Conservation (phyloP, 64 coral and sea anemone species). For the Catalaphyllia jardinei region DNA sequence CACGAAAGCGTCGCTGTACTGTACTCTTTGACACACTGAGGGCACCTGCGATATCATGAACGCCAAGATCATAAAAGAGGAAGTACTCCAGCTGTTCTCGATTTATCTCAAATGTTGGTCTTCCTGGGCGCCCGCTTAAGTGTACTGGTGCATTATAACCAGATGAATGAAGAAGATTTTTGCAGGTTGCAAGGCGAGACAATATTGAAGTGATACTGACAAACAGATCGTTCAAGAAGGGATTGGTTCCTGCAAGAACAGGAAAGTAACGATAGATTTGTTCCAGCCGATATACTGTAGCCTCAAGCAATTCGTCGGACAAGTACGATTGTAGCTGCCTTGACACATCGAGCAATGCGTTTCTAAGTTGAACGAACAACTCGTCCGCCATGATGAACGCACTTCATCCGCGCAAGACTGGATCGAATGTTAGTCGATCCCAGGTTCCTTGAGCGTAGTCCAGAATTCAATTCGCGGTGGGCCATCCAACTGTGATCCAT, state of each 20-base stretch:
- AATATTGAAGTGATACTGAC: neutral
- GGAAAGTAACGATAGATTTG: conserved; percentile 64
- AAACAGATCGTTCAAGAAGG: conserved; percentile 33
- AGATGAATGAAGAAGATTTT: conserved; percentile 32
- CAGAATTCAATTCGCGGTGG: too few species aligned
- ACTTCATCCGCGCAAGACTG: too few species aligned
- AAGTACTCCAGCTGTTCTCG: conserved; percentile 68
- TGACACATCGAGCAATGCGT: conserved; percentile 43
- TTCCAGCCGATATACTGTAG: conserved; percentile 54
- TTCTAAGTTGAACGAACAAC: neutral
- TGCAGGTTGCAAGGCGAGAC: conserved; percentile 34
- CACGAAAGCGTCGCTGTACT: too few species aligned
- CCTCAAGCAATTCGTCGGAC: conserved; percentile 52
- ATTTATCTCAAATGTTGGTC: conserved; percentile 48
- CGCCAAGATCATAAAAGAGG: conserved; percentile 41
- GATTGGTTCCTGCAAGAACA: conserved; percentile 32
- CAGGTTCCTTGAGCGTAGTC: too few species aligned
- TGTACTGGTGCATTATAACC: conserved; percentile 52
- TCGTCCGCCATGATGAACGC: too few species aligned
- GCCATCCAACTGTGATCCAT: too few species aligned
- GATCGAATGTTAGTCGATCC: too few species aligned
- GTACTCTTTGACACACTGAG: too few species aligned
- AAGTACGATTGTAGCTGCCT: conserved; percentile 35
- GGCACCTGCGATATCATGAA: too few species aligned
- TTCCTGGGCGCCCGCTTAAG: conserved; percentile 30